A percentile compares a stretch with the other conserved stretches of the same genome.
phyloP scores from a whole-genome alignment of 2,888 invertebrate genomes.

The Liodrosophila aerea region DNA sequence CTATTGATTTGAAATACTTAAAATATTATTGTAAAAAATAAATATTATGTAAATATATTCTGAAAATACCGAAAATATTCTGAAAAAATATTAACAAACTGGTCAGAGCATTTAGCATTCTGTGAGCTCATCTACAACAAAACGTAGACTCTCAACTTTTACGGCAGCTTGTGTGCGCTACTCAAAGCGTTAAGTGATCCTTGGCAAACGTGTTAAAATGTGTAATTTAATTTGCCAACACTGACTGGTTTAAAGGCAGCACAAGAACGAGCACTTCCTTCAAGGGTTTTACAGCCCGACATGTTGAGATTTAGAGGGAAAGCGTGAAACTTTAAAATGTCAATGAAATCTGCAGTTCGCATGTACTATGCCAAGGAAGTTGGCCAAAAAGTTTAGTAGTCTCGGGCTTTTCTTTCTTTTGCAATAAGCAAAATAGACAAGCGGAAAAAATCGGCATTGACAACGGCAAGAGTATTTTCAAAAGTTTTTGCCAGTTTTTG shows the following conservation, averaged over 20 bases:
- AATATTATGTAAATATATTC: too few species aligned
- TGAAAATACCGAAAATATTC: too few species aligned
- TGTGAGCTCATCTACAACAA: background rate
- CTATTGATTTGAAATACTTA: too few species aligned
- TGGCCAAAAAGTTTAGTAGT: conserved; percentile 37
- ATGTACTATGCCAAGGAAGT: conserved; percentile 7
- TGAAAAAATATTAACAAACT: too few species aligned
- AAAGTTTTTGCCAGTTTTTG: conserved; percentile 9
- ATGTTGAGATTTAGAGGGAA: conserved; percentile 48
- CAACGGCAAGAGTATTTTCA: conserved; percentile 41
- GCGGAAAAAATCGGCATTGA: conserved; percentile 64
- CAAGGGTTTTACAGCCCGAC: conserved; percentile 36
- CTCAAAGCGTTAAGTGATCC: conserved; percentile 57
- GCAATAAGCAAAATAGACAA: conserved; percentile 67
- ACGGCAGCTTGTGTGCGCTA: conserved; percentile 33
- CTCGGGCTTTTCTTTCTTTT: conserved; percentile 13
- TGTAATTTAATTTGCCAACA: conserved; percentile 63
- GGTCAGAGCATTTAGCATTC: background rate
- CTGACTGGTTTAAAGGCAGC: conserved; percentile 26
- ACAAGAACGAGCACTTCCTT: conserved; percentile 18
- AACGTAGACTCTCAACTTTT: conserved; percentile 22
- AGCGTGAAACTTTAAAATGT: conserved; percentile 41
- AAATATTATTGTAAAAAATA: too few species aligned
- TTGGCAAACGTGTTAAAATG: conserved; percentile 67
- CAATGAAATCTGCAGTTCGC: conserved; percentile 34